Conservation (phyloP, 2,888 invertebrate genomes). For the Nomada goodeniana region DNA sequence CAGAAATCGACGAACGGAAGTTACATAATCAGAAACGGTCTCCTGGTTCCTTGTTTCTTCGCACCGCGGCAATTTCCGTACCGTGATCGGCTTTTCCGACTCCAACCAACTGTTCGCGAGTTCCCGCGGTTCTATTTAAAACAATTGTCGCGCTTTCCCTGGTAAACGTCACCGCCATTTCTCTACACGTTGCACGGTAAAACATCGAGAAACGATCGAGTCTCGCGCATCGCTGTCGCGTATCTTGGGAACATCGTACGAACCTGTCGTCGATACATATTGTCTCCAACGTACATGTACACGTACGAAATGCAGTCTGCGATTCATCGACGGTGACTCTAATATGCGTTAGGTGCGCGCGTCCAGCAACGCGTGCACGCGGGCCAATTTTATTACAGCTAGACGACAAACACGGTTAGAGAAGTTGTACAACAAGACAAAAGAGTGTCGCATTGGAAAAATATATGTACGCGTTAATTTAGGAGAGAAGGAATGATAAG, state of each 20-base stretch:
- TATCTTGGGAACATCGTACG: constrained; percentile 33
- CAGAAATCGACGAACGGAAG: no score
- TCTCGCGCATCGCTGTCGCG: constrained; percentile 21
- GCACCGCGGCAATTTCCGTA: no score
- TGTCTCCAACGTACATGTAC: constrained; percentile 77
- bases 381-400: constrained; percentile 54
- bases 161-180: no score
- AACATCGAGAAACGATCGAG: constrained; percentile 32
- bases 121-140: neutral
- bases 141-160: neutral
- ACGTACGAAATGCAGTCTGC: constrained; percentile 77
- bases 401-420: constrained; percentile 49
- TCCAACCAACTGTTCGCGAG: neutral
- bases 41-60: no score
- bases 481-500: constrained; percentile 59
- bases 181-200: no score
- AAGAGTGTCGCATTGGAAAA: constrained; percentile 79
- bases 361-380: constrained; percentile 34
- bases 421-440: constrained; percentile 59
- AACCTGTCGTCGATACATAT: constrained; percentile 70
- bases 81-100: no score
- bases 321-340: constrained; percentile 71
- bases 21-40: no score
- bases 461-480: constrained; percentile 81
- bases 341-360: constrained; percentile 25